Conservation (phyloP, 2,888 invertebrate species). For the Drosophila mimica region DNA sequence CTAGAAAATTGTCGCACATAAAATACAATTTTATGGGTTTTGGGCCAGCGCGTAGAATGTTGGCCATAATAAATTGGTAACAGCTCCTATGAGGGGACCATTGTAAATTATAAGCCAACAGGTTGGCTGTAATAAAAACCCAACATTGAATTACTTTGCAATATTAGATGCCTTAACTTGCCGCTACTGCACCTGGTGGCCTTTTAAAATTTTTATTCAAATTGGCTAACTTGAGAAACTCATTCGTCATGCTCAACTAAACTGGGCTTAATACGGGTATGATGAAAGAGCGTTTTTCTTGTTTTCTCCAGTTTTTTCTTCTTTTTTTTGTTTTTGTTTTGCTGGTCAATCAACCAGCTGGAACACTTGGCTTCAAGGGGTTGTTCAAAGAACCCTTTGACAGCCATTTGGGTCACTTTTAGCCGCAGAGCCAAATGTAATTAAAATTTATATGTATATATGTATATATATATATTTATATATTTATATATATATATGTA, state of each 20-base stretch:
- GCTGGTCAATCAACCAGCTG: slow-evolving; percentile 45
- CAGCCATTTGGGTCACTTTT: slow-evolving; percentile 14
- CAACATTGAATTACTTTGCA: slow-evolving; percentile 44
- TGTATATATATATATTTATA: no score
- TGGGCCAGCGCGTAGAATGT: slow-evolving; percentile 43
- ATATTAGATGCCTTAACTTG: slow-evolving; percentile 42
- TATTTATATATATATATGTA: no score
- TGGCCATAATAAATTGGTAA: slow-evolving; percentile 60
- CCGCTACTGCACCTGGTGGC: slow-evolving; percentile 49
- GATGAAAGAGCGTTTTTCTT: slow-evolving; percentile 27
- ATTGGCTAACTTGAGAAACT: slow-evolving; percentile 42
- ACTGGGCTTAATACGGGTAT: slow-evolving; percentile 38
- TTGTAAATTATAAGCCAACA: slow-evolving; percentile 49
- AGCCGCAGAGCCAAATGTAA: slow-evolving; percentile 37
- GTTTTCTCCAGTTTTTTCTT: background rate
- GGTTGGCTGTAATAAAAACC: slow-evolving; percentile 43
- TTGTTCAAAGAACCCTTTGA: slow-evolving; percentile 24
- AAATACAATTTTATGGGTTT: slow-evolving; percentile 67
- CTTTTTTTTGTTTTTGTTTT: slow-evolving; percentile 8
- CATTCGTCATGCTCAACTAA: slow-evolving; percentile 72
- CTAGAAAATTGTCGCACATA: slow-evolving; percentile 48
- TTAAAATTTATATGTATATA: slow-evolving; percentile 52
- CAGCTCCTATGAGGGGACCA: background rate
- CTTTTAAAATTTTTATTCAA: slow-evolving; percentile 42
- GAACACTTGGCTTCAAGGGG: slow-evolving; percentile 22